These are phyloP conservation scores for Catagonus wagneri DNA, from an alignment of 2,113 vertebrate genomes.

Conservation along the genomic window DNA sequence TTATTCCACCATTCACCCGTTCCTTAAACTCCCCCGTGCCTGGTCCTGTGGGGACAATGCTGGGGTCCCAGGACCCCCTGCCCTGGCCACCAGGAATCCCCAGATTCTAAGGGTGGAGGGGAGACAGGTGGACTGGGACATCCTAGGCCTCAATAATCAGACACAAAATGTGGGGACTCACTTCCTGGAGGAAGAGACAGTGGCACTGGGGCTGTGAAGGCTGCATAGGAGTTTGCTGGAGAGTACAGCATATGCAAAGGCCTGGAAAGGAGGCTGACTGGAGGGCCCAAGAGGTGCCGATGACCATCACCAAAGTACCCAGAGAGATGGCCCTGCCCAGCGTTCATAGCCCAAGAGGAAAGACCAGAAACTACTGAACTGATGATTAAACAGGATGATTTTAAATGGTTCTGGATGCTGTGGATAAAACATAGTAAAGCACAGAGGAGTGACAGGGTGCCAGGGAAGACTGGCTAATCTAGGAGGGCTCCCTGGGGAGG, in stretches of 20 bases:
- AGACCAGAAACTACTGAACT: not conserved
- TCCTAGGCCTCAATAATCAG: not conserved
- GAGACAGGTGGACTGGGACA: not conserved
- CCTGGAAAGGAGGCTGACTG: no score
- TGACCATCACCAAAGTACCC: not conserved
- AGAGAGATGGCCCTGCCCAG: not conserved
- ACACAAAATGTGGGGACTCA: not conserved
- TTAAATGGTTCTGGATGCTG: not conserved
- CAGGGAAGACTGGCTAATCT: not conserved
- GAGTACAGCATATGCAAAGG: not conserved
- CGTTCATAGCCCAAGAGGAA: not conserved
- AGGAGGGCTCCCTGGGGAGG: not conserved
- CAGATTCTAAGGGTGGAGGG: not conserved
- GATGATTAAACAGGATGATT: not conserved
- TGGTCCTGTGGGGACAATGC: not conserved
- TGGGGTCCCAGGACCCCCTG: not conserved
- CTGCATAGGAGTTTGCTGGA: constrained; percentile 59
- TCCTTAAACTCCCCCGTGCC: not conserved
- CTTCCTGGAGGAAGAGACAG: not conserved
- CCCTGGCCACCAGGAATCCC: not conserved
- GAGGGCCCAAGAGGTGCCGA: not conserved
- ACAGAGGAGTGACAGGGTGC: not conserved
- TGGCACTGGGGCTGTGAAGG: not conserved
- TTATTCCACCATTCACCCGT: not conserved
- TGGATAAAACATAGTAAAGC: not conserved